Base-by-base conservation (phyloP, 2,888 invertebrate species). In the Eilema depressum region DNA sequence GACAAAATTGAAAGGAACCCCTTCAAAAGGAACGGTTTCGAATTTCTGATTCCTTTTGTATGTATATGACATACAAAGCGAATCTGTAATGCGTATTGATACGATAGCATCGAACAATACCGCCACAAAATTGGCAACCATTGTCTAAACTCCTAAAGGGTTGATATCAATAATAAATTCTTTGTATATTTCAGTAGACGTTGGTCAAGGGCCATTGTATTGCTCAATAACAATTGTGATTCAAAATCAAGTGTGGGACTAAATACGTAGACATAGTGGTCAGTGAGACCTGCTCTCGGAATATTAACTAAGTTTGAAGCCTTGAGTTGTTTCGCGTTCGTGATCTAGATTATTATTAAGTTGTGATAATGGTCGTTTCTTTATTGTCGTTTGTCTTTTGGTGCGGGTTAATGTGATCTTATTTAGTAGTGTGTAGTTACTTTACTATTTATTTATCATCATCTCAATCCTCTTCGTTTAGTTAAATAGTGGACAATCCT, bases 171-270 rank as follows among this genome's bases (percentile, higher is more conserved):
- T 80, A 74, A 41, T 68, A 64, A 75, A 81, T 78, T 78, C 81
- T 81, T 81, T 75, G 76, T 81, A 76, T 71, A 80, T 76, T 80
- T 74, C 69, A 81, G 78, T 72, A 74, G 71, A 69, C 67, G 68
- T 78, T 81, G 77, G 78, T 75, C 81, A 81, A 80, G 80, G 75
- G 72, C 80, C 59, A 81, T 81, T 81, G 81, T 81, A 60, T 81
- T 77, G 72, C 75, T 57, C 66, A 80, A 81, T 63, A 70, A 75
- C 74, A 75, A 80, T 81, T 81, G 81, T 75, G 75, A 81, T 81
- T 80, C 78, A 77, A 78, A 81, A 78, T 78, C 70, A 76, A 78
- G 70, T 78, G 80, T 62, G 79, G 73, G 67, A 72, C 81, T 78
- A 78, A 81, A 81, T 81, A 77, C 73, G 81, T 69, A 69, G 74